A percentile compares a stretch with the other conserved stretches of the same genome.
Conservation (phyloP, 2,888 invertebrate genomes). For the Baccha elongata region DNA sequence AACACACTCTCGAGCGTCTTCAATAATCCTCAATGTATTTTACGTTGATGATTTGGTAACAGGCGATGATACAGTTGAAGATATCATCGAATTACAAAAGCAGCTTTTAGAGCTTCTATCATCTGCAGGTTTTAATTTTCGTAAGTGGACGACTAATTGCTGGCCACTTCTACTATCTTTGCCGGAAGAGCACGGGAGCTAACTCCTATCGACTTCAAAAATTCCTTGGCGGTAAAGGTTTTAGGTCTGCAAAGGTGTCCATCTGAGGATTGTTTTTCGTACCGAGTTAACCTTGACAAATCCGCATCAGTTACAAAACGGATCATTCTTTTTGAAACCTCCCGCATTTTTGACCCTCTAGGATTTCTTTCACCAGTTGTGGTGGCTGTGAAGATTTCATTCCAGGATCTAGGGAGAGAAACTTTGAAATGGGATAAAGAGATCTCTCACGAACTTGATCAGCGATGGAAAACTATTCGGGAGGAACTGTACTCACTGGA, state of each 20-base stretch:
- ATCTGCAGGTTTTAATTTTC: conserved; percentile 1
- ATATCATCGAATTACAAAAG: neutral
- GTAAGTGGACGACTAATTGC: conserved; percentile 33
- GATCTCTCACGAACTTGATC: conserved; percentile 1
- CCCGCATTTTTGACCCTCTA: conserved; percentile 17
- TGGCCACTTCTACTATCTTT: conserved; percentile 30
- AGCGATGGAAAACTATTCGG: conserved; percentile 6
- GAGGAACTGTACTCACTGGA: conserved; percentile 3
- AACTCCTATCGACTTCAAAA: conserved; percentile 31
- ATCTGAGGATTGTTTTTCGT: conserved; percentile 33
- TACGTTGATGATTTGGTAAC: conserved; percentile 74
- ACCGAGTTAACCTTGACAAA: conserved; percentile 2
- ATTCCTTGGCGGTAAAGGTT: conserved; percentile 21
- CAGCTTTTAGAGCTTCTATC: conserved; percentile 4
- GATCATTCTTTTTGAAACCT: conserved; percentile 16
- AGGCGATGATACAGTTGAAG: conserved; percentile 37
- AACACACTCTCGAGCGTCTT: conserved; percentile 52
- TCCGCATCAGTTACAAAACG: conserved; percentile 15
- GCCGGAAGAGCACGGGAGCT: conserved; percentile 31
- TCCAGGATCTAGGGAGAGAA: conserved; percentile 19
- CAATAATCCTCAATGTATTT: conserved; percentile 60
- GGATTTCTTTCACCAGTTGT: conserved; percentile 12
- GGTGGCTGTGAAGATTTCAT: neutral
- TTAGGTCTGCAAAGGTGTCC: conserved; percentile 37
- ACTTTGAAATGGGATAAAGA: conserved; percentile 6